A percentile compares a stretch with the other conserved stretches of the same genome.
Evolutionary conservation across 2,113 vertebrate species (phyloP).

Genomic region (Chionodraco myersi): DNA sequence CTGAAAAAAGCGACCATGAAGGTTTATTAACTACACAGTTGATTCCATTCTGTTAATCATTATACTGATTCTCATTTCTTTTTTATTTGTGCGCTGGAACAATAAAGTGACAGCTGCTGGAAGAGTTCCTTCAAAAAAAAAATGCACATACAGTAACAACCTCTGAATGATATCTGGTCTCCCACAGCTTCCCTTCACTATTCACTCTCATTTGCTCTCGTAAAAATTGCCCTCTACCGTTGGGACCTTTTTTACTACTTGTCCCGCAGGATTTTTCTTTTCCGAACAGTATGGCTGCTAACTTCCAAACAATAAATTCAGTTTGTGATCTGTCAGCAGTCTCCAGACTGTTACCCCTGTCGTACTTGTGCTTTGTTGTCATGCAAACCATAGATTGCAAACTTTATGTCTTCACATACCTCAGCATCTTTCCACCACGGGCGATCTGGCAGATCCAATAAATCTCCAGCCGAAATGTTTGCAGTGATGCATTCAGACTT

Average conservation of each 20-base stretch:
- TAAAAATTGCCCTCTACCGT: slow-evolving; percentile 56
- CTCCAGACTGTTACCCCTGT: slow-evolving; percentile 47
- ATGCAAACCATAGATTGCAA: slow-evolving; percentile 54
- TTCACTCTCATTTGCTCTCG: slow-evolving; percentile 54
- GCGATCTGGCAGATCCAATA: slow-evolving; percentile 39
- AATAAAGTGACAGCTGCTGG: slow-evolving; percentile 69
- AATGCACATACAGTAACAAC: slow-evolving; percentile 44
- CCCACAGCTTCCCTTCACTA: slow-evolving; percentile 48
- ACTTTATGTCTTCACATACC: slow-evolving; percentile 45
- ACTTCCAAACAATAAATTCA: slow-evolving; percentile 66
- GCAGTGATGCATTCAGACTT: slow-evolving; percentile 19
- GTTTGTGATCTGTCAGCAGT: slow-evolving; percentile 71
- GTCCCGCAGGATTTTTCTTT: slow-evolving; percentile 56
- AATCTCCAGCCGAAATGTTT: slow-evolving; percentile 14
- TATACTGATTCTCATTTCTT: slow-evolving; percentile 59
- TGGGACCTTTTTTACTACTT: slow-evolving; percentile 34
- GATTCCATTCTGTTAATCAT: slow-evolving; percentile 63
- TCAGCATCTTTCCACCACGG: slow-evolving; percentile 51
- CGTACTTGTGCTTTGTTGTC: slow-evolving; percentile 42
- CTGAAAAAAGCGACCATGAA: slow-evolving; percentile 13
- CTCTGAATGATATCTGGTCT: slow-evolving; percentile 68
- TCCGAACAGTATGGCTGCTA: slow-evolving; percentile 49
- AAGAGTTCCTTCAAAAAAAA: slow-evolving; percentile 53
- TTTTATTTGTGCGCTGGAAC: slow-evolving; percentile 63
- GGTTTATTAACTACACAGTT: slow-evolving; percentile 60